A percentile compares a stretch with the other conserved stretches of the same genome.
phyloP scores from a whole-genome alignment of 2,888 invertebrate species.

The Troilus luridus region DNA sequence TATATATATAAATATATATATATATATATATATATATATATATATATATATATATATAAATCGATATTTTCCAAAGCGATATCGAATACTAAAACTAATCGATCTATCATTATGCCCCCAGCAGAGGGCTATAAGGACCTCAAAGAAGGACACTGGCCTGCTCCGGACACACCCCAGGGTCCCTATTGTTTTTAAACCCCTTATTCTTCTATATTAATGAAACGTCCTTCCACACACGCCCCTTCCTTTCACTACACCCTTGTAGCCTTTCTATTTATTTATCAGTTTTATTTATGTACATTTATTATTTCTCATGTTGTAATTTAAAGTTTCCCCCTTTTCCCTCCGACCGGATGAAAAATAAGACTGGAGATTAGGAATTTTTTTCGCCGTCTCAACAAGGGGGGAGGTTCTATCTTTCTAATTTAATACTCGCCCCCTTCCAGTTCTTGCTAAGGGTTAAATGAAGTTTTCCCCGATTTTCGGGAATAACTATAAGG shows the following conservation, averaged over 20 bases:
- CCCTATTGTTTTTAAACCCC: constrained; percentile 44
- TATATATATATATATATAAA: not conserved
- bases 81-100: not conserved
- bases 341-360: not conserved
- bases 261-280: constrained; percentile 20
- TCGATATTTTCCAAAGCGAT: not conserved
- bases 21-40: too few species aligned
- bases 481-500: constrained; percentile 12
- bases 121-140: not conserved
- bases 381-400: not conserved
- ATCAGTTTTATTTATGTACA: constrained; percentile 19
- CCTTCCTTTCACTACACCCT: not conserved
- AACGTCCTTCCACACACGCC: not conserved
- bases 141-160: not conserved
- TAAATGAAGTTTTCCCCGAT: constrained; percentile 7
- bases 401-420: constrained; percentile 19
- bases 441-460: not conserved
- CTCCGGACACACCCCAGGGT: not conserved
- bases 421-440: constrained; percentile 1
- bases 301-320: constrained; percentile 34
- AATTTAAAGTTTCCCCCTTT: not conserved
- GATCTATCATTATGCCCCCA: constrained; percentile 1
- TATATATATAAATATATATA: too few species aligned
- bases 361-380: constrained; percentile 13
- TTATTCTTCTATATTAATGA: constrained; percentile 45